phyloP scores from a whole-genome alignment of 2,113 vertebrate species.

The Stigmatopora argus region DNA sequence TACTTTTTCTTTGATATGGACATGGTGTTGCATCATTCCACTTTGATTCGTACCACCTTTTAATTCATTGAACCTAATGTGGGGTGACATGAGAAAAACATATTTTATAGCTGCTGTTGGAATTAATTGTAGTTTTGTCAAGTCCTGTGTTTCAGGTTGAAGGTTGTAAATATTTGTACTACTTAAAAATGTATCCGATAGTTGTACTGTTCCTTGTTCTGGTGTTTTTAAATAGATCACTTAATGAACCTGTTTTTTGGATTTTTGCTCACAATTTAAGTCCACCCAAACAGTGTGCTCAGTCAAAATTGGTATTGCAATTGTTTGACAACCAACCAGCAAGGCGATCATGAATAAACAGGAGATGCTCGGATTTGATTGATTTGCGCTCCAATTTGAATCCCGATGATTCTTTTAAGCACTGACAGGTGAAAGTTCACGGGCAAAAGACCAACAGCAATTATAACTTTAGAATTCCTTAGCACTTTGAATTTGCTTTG shows the following conservation, averaged over 20 bases:
- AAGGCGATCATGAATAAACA: neutral
- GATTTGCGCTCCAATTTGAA: neutral
- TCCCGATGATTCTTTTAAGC: neutral
- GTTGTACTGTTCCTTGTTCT: constrained; percentile 42
- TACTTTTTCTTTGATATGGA: neutral
- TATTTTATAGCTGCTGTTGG: constrained; percentile 15
- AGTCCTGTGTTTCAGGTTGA: constrained; percentile 15
- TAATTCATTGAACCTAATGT: neutral
- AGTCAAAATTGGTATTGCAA: neutral
- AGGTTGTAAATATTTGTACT: constrained; percentile 23
- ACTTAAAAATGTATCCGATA: constrained; percentile 24
- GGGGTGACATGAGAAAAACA: neutral
- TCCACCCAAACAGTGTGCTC: neutral
- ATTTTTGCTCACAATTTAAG: neutral
- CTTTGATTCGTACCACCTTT: neutral
- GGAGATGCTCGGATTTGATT: neutral
- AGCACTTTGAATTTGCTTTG: neutral
- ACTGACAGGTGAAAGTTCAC: neutral
- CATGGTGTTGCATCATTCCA: neutral
- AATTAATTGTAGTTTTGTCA: constrained; percentile 13
- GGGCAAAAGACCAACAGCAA: neutral
- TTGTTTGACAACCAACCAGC: neutral
- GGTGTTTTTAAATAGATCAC: constrained; percentile 50
- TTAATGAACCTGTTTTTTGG: constrained; percentile 5
- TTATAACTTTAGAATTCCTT: neutral